Percentiles rank a stretch among this genome's conserved stretches.
These are phyloP conservation scores for Melanophora roralis DNA, from an alignment of 2,888 invertebrate genomes.

Conservation along the genomic window DNA sequence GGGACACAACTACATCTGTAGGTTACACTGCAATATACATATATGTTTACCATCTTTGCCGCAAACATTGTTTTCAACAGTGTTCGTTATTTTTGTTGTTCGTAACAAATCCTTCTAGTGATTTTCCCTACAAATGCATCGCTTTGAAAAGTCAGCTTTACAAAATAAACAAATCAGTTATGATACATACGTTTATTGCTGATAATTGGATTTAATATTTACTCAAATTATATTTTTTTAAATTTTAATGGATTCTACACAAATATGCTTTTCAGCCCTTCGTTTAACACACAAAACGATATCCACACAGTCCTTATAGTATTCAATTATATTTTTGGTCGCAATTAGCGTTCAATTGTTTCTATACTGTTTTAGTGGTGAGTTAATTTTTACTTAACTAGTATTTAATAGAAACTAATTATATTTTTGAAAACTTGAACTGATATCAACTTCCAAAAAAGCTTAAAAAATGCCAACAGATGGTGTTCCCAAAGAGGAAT, in stretches of 20 bases:
- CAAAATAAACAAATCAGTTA: not conserved
- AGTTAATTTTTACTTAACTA: conserved; percentile 41
- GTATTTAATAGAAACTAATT: not conserved
- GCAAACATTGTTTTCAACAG: conserved; percentile 2
- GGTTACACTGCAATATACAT: not conserved
- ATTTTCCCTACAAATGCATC: conserved; percentile 17
- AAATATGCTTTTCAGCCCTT: conserved; percentile 46
- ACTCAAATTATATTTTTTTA: conserved; percentile 39
- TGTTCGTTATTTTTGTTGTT: conserved; percentile 15
- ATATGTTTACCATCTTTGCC: not conserved
- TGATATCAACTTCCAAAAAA: conserved; percentile 36
- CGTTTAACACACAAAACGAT: not conserved
- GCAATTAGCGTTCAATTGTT: conserved; percentile 41
- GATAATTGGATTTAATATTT: conserved; percentile 38
- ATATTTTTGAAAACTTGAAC: conserved; percentile 20
- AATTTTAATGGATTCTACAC: conserved; percentile 31
- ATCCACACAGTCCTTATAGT: not conserved
- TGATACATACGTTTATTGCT: not conserved
- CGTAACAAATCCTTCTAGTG: conserved; percentile 1
- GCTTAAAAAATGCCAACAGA: conserved; percentile 34
- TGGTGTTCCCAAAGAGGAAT: conserved; percentile 23
- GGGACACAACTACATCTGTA: not conserved
- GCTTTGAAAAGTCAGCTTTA: not conserved
- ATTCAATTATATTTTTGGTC: conserved; percentile 14
- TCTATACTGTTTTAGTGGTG: conserved; percentile 39